Evolutionary conservation across 2,797 vertebrate species (phyloP).

Genomic region (Oreochromis mossambicus): DNA sequence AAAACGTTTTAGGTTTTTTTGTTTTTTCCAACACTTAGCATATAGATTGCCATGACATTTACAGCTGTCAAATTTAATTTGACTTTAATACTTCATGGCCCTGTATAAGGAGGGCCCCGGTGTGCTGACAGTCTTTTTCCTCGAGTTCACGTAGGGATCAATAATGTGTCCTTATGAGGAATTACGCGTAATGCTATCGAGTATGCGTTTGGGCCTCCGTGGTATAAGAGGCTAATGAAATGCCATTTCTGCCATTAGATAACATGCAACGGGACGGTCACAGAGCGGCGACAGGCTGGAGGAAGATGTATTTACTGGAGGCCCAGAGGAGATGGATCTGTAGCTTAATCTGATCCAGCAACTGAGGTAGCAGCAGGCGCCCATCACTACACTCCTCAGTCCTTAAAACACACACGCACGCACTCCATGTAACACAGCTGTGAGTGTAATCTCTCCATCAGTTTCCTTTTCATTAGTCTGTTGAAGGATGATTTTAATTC

Average conservation of each 20-base stretch:
- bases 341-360: constrained; percentile 76
- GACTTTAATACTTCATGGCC: constrained; percentile 97
- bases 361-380: constrained; percentile 34
- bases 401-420: background rate
- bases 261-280: constrained; percentile 73
- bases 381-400: background rate
- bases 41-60: constrained; percentile 98
- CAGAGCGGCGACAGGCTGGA: constrained; percentile 66
- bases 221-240: constrained; percentile 97
- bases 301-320: constrained; percentile 82
- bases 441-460: background rate
- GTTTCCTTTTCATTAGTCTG: background rate
- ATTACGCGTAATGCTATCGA: constrained; percentile 94
- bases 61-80: constrained; percentile 99
- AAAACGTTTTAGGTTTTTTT: constrained; percentile 73
- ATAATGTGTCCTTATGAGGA: constrained; percentile 99
- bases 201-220: constrained; percentile 89
- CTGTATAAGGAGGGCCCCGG: constrained; percentile 81
- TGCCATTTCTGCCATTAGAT: constrained; percentile 94
- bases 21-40: constrained; percentile 83
- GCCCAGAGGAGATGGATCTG: constrained; percentile 83
- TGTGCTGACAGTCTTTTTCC: constrained; percentile 90
- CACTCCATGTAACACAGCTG: background rate
- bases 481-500: background rate
- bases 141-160: constrained; percentile 92